Conservation (phyloP, 1,140 invertebrate genomes). For the Heterodera schachtii region DNA sequence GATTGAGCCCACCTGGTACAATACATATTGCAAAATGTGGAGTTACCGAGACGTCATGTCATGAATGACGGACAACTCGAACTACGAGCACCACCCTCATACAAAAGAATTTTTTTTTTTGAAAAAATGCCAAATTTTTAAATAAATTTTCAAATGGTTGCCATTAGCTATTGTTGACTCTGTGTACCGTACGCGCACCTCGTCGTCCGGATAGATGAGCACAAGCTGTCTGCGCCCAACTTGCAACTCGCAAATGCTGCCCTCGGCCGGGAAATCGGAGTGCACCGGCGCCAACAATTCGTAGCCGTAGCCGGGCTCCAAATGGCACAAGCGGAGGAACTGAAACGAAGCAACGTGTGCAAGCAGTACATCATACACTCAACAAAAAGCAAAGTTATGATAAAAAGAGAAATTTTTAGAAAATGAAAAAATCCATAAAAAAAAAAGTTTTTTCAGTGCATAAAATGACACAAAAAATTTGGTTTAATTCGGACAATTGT, state of each 20-base stretch:
- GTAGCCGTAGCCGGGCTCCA: slow-evolving; percentile 50
- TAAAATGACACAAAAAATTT: background rate
- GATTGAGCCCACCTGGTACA: too few species aligned
- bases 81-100: too few species aligned
- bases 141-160: slow-evolving; percentile 8
- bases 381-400: too few species aligned
- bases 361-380: too few species aligned
- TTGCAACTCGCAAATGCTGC: slow-evolving; percentile 40
- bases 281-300: slow-evolving; percentile 44
- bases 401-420: too few species aligned
- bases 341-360: slow-evolving; percentile 16
- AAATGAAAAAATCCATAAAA: too few species aligned
- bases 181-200: background rate
- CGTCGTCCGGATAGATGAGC: slow-evolving; percentile 41
- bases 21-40: too few species aligned
- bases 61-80: too few species aligned
- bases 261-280: slow-evolving; percentile 33
- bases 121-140: slow-evolving; percentile 7
- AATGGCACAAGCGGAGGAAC: slow-evolving; percentile 51
- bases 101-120: too few species aligned
- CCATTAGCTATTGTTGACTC: slow-evolving; percentile 31
- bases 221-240: slow-evolving; percentile 50
- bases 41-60: too few species aligned
- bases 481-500: too few species aligned
- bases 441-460: slow-evolving; percentile 1